Percentiles rank a stretch among this genome's conserved stretches.
phyloP scores from a whole-genome alignment of 1,140 invertebrate genomes.

The Anadara kagoshimensis region DNA sequence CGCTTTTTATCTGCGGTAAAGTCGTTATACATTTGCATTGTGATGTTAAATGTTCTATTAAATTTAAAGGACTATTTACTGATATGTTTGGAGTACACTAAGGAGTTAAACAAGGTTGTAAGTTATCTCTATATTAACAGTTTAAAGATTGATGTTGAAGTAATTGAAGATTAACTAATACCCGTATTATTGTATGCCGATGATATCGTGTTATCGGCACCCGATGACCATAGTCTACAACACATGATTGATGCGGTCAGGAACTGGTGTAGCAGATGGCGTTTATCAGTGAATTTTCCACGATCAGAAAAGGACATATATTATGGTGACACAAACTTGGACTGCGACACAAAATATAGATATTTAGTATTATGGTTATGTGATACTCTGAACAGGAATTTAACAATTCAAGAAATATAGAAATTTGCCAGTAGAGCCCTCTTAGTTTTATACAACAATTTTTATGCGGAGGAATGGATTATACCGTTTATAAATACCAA shows the following conservation, averaged over 20 bases:
- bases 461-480: constrained; percentile 11
- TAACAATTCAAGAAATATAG: neutral
- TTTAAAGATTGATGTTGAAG: neutral
- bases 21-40: constrained; percentile 16
- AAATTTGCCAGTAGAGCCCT: constrained; percentile 15
- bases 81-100: neutral
- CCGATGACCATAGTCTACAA: neutral
- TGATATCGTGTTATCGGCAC: neutral
- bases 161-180: neutral
- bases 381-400: neutral
- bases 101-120: constrained; percentile 25
- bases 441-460: constrained; percentile 15
- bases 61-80: constrained; percentile 1
- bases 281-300: no score
- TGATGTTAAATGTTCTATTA: neutral
- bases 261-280: neutral
- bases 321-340: neutral
- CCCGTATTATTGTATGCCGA: constrained; percentile 9
- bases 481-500: constrained; percentile 5
- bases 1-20: constrained; percentile 2
- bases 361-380: constrained; percentile 9
- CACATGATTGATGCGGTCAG: neutral
- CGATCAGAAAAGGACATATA: constrained; percentile 3
- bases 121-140: constrained; percentile 15
- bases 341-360: neutral